Evolutionary conservation across 2,113 vertebrate genomes (phyloP).

Genomic region (Burhinus oedicnemus): DNA sequence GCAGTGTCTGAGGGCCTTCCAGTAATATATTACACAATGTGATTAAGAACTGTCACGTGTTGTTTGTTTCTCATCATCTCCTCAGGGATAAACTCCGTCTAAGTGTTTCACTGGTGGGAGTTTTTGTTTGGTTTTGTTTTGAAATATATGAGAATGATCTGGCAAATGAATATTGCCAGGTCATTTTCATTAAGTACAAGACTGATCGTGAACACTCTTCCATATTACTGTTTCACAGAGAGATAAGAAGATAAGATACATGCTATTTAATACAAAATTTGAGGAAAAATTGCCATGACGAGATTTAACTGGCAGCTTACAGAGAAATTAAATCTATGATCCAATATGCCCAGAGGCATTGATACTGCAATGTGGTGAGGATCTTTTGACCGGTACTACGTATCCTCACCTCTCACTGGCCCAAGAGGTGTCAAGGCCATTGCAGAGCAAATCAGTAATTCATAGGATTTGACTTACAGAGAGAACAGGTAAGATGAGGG

Average conservation of each 20-base stretch:
- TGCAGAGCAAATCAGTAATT: background rate
- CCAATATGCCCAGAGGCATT: background rate
- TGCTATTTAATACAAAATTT: background rate
- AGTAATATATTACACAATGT: background rate
- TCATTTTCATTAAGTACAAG: slow-evolving; percentile 2
- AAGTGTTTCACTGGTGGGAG: background rate
- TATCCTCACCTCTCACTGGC: background rate
- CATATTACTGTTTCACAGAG: background rate
- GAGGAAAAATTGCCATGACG: background rate
- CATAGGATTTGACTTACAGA: background rate
- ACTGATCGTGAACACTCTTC: background rate
- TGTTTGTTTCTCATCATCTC: slow-evolving; percentile 40
- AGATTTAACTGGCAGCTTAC: background rate
- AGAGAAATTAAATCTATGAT: background rate
- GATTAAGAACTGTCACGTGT: background rate
- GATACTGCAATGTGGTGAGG: background rate
- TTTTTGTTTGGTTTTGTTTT: background rate
- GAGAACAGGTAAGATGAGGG: background rate
- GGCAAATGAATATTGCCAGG: slow-evolving; percentile 5
- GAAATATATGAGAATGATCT: background rate
- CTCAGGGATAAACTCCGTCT: slow-evolving; percentile 29
- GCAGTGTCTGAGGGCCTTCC: background rate
- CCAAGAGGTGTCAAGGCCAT: background rate
- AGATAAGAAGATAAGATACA: background rate
- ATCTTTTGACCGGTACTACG: background rate